These are phyloP conservation scores for Parauchenoglanis ngamensis DNA, from an alignment of 2,797 vertebrate genomes.

Conservation along the genomic window DNA sequence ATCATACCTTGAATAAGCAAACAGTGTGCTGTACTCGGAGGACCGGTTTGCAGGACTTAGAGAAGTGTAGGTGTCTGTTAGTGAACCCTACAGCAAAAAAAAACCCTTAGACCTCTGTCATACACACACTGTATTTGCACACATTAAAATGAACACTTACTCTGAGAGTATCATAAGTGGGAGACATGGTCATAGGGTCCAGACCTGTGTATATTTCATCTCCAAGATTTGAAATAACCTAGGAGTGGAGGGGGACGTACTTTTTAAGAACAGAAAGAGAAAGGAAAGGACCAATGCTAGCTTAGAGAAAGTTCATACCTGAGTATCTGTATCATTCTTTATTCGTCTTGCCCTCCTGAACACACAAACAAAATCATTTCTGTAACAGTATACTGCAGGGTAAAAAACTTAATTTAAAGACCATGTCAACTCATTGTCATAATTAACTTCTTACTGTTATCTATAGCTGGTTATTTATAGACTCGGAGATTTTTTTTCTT, in stretches of 20 bases:
- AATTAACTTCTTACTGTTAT: conserved; percentile 1
- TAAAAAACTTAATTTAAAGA: background rate
- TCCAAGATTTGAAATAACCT: background rate
- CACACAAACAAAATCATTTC: background rate
- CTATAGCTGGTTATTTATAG: conserved; percentile 2
- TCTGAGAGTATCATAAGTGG: background rate
- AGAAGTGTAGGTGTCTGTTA: conserved; percentile 6
- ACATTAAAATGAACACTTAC: background rate
- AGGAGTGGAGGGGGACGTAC: too few relatives aligned
- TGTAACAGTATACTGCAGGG: background rate
- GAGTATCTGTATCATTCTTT: background rate
- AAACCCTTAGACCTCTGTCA: background rate
- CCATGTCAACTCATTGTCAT: background rate
- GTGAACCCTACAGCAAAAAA: background rate
- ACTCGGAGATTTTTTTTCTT: background rate
- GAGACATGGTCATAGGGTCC: background rate
- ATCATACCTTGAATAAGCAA: background rate
- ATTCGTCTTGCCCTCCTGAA: background rate
- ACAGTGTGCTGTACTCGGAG: conserved; percentile 7
- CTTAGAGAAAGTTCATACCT: background rate
- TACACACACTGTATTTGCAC: background rate
- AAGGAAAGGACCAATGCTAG: background rate
- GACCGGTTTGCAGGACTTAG: conserved; percentile 5
- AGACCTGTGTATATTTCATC: conserved; percentile 13
- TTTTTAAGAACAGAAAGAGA: background rate